Evolutionary conservation across 2,113 vertebrate genomes (phyloP).

Genomic region (Hiodon tergisus): DNA sequence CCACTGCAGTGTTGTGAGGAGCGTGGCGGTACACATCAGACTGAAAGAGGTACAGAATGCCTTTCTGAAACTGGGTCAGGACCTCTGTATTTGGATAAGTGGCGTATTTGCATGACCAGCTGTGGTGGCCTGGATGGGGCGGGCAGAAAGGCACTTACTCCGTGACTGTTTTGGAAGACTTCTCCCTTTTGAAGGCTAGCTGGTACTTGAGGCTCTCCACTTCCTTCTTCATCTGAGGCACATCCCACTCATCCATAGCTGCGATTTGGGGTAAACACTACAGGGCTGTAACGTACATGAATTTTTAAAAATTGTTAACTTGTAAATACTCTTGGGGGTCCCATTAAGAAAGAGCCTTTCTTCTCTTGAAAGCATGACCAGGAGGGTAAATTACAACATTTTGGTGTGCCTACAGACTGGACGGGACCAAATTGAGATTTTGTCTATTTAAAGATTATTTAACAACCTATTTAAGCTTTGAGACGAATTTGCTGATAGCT

Average conservation of each 20-base stretch:
- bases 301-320: not conserved
- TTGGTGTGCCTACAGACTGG: too few species aligned
- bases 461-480: too few species aligned
- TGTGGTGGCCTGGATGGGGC: not conserved
- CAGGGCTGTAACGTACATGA: not conserved
- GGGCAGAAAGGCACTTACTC: slow-evolving; percentile 71
- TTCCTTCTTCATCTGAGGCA: slow-evolving; percentile 88
- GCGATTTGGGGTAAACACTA: not conserved
- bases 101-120: not conserved
- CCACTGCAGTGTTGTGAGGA: not conserved
- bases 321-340: not conserved
- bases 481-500: not conserved
- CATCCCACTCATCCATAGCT: slow-evolving; percentile 86
- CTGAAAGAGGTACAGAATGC: not conserved
- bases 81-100: too few species aligned
- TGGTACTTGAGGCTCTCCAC: slow-evolving; percentile 93
- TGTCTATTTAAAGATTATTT: too few species aligned
- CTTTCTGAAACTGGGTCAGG: too few species aligned
- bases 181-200: slow-evolving; percentile 88
- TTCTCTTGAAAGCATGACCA: too few species aligned
- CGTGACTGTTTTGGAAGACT: slow-evolving; percentile 85
- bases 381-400: too few species aligned
- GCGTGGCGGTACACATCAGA: not conserved
- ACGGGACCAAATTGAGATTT: too few species aligned
- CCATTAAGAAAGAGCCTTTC: too few species aligned